These are phyloP conservation scores for Allophyes oxyacanthae DNA, from an alignment of 2,888 invertebrate species.

Conservation along the genomic window DNA sequence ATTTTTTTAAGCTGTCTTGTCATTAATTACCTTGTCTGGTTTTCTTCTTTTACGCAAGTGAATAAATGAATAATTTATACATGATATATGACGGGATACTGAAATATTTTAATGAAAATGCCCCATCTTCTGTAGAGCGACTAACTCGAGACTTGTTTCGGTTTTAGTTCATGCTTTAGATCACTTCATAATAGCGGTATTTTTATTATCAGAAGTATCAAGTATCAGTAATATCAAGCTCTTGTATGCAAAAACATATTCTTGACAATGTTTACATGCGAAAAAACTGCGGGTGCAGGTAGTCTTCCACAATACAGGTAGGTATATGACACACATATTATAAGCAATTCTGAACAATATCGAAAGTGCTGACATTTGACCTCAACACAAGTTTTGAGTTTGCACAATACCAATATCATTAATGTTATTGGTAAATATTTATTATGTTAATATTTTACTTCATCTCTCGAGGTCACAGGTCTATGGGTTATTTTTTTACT, in stretches of 20 bases:
- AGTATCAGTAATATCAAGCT: no score
- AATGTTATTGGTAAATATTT: conserved; percentile 37
- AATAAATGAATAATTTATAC: no score
- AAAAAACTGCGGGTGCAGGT: no score
- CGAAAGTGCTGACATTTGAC: conserved; percentile 47
- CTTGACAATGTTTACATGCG: no score
- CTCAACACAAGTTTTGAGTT: conserved; percentile 30
- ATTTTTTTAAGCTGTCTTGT: neutral
- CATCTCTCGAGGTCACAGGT: conserved; percentile 24
- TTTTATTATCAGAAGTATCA: no score
- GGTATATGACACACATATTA: conserved; percentile 7
- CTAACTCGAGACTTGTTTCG: no score
- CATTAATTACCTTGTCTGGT: conserved; percentile 8
- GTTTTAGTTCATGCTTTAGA: no score
- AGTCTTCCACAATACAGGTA: neutral
- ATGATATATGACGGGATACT: no score
- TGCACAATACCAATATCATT: conserved; percentile 43
- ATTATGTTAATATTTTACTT: conserved; percentile 26
- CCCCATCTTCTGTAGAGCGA: no score
- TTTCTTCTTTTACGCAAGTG: conserved; percentile 19
- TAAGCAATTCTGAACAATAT: conserved; percentile 28
- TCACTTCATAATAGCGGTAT: no score
- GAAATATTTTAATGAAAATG: no score
- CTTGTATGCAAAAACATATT: no score
- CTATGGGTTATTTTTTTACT: conserved; percentile 1